Percentiles rank a stretch among this genome's conserved stretches.
Evolutionary conservation across 1,140 invertebrate species (phyloP).

Genomic region (Pseudomyrmex flavicornis): DNA sequence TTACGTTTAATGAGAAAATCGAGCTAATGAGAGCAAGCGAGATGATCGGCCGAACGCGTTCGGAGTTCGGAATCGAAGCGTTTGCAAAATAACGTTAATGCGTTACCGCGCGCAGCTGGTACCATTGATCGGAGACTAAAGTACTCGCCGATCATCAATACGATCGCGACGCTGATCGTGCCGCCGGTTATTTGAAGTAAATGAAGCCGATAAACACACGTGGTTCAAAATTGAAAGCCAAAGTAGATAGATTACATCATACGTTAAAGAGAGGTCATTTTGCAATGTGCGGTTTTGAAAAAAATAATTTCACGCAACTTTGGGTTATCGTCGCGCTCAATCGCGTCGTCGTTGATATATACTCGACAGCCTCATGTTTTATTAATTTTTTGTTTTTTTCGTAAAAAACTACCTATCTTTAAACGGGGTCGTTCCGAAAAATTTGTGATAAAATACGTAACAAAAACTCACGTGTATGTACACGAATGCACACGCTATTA

Average conservation of each 20-base stretch:
- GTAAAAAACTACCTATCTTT: neutral
- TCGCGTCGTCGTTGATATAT: conserved; percentile 4
- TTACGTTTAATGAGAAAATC: conserved; percentile 56
- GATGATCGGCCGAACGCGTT: too few relatives aligned
- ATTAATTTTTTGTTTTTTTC: neutral
- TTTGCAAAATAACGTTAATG: conserved; percentile 4
- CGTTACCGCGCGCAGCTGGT: conserved; percentile 64
- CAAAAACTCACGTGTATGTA: neutral
- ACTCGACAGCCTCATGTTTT: neutral
- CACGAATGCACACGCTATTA: neutral
- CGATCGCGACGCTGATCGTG: conserved; percentile 61
- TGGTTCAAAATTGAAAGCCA: conserved; percentile 55
- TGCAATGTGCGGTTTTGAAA: neutral
- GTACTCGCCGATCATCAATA: conserved; percentile 9
- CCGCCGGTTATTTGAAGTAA: conserved; percentile 48
- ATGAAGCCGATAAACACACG: conserved; percentile 60
- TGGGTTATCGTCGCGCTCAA: conserved; percentile 29
- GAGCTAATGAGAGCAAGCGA: neutral
- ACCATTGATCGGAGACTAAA: conserved; percentile 29
- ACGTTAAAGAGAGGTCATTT: conserved; percentile 30
- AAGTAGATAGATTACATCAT: neutral
- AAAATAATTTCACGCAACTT: conserved; percentile 33
- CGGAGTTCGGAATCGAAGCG: neutral
- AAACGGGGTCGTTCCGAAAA: conserved; percentile 12
- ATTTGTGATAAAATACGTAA: conserved; percentile 5